Base-by-base conservation (phyloP, 2,888 invertebrate genomes). In the Drosophila mercatorum region DNA sequence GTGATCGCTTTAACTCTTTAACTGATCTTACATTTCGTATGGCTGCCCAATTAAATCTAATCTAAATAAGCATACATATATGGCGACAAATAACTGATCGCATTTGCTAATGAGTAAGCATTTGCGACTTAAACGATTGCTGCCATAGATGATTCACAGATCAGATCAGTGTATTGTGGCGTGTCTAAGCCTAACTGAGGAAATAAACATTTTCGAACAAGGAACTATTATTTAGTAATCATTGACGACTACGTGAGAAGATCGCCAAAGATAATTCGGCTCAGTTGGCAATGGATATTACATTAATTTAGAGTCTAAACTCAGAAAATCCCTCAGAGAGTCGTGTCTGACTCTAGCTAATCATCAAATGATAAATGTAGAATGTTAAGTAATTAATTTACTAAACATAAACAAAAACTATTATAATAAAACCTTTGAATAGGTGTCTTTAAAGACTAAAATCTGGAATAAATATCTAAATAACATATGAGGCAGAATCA, bases 181-280 rank as follows among this genome's bases (percentile, higher is more conserved):
- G 40, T 74, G 72, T 67, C 38, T 38, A 47, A 26, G 31, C 31
- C 49, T 49, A 31, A 51, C 63, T 53, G 40, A 72, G 65, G 72
- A 76, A 75, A 66, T 62, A 59, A 59, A 41, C 57, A 17, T 36
- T 58, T 51, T 53, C 36, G 52, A 68, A 75, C 76, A 40, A 68
- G 75, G 76, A 75, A 76, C 72, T 72, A 65, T 46, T 72, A 68
- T 46, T 75, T 53, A 56, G 68, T 28, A 55, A 72, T 26, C 61
- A 59, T 69, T 60, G n/a, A 49, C 38, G 38, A 73, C 41, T 57
- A 63, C 65, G 76, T 73, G 76, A 26, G 60, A 69, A 73, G 76
- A 76, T 73, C 62, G 56, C 0, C 22, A 62, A 47, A 60, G 73
- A 76, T 76, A 56, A 49, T 12, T 51, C 12, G 14, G 34, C 26